Evolutionary conservation across 2,113 vertebrate species (phyloP).

Genomic region (Oncorhynchus masou): DNA sequence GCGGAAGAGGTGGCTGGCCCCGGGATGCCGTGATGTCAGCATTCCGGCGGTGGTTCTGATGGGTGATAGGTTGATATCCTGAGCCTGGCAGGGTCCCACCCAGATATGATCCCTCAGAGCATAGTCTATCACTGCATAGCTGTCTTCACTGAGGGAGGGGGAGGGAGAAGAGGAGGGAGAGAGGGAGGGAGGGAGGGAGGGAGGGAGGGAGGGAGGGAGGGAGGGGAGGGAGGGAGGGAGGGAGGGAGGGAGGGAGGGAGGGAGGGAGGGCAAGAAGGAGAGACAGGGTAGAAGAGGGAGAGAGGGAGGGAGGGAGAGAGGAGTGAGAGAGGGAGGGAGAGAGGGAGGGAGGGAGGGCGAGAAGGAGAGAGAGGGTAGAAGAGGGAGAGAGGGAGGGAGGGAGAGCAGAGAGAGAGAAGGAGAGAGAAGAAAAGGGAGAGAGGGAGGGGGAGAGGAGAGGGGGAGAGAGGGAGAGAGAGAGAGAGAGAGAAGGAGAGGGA

Average conservation of each 20-base stretch:
- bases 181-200: not conserved
- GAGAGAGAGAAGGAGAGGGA: not conserved
- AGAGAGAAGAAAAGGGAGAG: too few relatives aligned
- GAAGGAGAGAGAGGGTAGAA: too few relatives aligned
- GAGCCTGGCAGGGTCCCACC: slow-evolving; percentile 76
- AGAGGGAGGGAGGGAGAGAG: too few relatives aligned
- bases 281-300: too few relatives aligned
- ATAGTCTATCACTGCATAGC: slow-evolving; percentile 89
- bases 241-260: not conserved
- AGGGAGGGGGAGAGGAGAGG: too few relatives aligned
- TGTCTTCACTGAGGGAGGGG: slow-evolving; percentile 82
- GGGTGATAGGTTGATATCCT: slow-evolving; percentile 79
- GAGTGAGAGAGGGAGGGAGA: not conserved
- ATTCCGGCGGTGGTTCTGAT: slow-evolving; percentile 71
- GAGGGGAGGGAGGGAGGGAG: not conserved
- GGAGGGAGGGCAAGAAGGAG: too few relatives aligned
- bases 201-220: not conserved
- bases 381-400: too few relatives aligned
- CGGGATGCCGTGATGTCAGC: slow-evolving; percentile 77
- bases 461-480: not conserved
- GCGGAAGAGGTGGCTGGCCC: slow-evolving; percentile 79
- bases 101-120: slow-evolving; percentile 84
- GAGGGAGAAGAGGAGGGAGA: not conserved
- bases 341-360: not conserved
- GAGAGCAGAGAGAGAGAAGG: too few relatives aligned